phyloP scores from a whole-genome alignment of 2,888 invertebrate genomes.

The Anoplius nigerrimus region DNA sequence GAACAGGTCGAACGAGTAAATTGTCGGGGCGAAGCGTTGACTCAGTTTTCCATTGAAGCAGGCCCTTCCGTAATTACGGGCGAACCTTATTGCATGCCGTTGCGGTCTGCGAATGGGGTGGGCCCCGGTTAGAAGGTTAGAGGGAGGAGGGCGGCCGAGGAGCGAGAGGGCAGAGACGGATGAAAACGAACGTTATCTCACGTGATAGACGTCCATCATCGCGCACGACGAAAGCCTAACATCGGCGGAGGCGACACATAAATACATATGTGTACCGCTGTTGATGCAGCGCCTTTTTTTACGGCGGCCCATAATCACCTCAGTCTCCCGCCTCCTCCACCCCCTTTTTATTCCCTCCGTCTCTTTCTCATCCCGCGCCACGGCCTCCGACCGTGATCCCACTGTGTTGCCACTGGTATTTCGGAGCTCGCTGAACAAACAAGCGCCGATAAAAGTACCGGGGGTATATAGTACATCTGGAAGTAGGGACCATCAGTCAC shows the following conservation, averaged over 20 bases:
- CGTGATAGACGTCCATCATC: slow-evolving; percentile 61
- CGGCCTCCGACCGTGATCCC: slow-evolving; percentile 42
- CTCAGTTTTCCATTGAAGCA: no score
- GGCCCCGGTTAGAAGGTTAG: neutral
- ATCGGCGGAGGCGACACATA: slow-evolving; percentile 22
- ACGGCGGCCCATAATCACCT: neutral
- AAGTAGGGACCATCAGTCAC: slow-evolving; percentile 75
- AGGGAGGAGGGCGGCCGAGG: neutral
- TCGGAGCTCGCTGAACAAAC: slow-evolving; percentile 71
- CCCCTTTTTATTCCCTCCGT: neutral
- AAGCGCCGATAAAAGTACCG: slow-evolving; percentile 73
- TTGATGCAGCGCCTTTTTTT: slow-evolving; percentile 13
- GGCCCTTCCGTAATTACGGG: no score
- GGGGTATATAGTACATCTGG: slow-evolving; percentile 70
- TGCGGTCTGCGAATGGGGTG: neutral
- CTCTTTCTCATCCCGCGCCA: slow-evolving; percentile 10
- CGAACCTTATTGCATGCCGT: neutral
- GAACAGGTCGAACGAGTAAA: no score
- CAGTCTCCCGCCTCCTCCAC: neutral
- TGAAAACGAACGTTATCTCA: slow-evolving; percentile 52
- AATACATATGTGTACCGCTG: slow-evolving; percentile 31
- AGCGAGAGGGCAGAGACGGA: neutral
- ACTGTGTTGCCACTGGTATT: slow-evolving; percentile 58
- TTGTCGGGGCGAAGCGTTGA: no score
- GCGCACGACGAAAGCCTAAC: slow-evolving; percentile 50